A percentile compares a stretch with the other conserved stretches of the same genome.
Evolutionary conservation across 2,113 vertebrate species (phyloP).

Genomic region (Barnardius zonarius): DNA sequence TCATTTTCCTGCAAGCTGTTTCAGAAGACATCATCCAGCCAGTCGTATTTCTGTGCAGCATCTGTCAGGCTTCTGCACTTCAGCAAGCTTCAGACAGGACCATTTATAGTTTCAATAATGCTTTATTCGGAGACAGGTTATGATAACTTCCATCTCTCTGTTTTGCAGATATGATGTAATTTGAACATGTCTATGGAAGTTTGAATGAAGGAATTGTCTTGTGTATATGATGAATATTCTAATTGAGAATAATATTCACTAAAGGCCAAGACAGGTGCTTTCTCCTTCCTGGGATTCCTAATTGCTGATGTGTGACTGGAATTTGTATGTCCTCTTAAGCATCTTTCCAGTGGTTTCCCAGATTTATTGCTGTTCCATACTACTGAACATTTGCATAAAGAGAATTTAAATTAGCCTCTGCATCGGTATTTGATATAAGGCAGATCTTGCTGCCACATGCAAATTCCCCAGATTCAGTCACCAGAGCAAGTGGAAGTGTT

Average conservation of each 20-base stretch:
- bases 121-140: slow-evolving; percentile 46
- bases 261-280: slow-evolving; percentile 56
- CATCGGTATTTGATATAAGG: background rate
- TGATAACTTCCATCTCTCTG: slow-evolving; percentile 55
- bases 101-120: slow-evolving; percentile 33
- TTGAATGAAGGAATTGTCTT: slow-evolving; percentile 52
- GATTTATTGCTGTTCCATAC: slow-evolving; percentile 53
- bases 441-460: background rate
- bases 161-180: slow-evolving; percentile 46
- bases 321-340: slow-evolving; percentile 53
- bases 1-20: slow-evolving; percentile 43
- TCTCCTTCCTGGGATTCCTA: slow-evolving; percentile 62
- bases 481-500: background rate
- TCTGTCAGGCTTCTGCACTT: slow-evolving; percentile 27
- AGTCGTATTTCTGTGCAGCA: background rate
- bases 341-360: slow-evolving; percentile 37
- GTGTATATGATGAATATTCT: slow-evolving; percentile 57
- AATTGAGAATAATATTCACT: slow-evolving; percentile 61
- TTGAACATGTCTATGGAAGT: slow-evolving; percentile 20
- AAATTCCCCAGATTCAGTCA: background rate
- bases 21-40: slow-evolving; percentile 32
- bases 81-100: slow-evolving; percentile 23
- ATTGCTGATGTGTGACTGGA: slow-evolving; percentile 57
- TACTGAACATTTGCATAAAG: slow-evolving; percentile 24
- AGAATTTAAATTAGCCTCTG: slow-evolving; percentile 43